Base-by-base conservation (phyloP, 2,797 vertebrate species). In the Petrocephalus sullivani region DNA sequence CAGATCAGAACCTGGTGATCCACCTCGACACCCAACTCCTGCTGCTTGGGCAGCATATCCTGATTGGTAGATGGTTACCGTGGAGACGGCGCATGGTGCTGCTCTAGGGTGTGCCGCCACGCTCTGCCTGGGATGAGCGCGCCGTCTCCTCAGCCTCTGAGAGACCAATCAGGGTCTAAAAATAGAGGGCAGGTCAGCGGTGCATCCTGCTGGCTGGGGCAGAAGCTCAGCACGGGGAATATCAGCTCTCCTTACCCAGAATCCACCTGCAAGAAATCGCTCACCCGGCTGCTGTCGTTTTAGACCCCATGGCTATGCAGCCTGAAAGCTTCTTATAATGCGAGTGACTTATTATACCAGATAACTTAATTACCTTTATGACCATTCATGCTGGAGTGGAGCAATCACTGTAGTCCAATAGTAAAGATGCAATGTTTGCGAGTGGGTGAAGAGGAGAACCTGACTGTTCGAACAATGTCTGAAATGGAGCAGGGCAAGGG, bases 221-320 rank as follows among this genome's bases (percentile, higher is more conserved):
- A 46, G 41, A 2, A 46, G 41, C 60, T 0, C 7, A 86, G 51
- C 93, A 94, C 93, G 58, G 0, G 1, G 12, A 0, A 9, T 37
- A 53, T 83, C 37, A 53, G 19, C 41, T 51, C 46, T 53, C 41
- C 81, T 83, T 78, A 78, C 37, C 46, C 81, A 51, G 46, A 51
- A 53, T 86, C 2, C 56, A 58, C 28, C 84, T 54, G n/a, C 84
- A 28, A 23, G 4, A 19, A 23, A 23, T 23, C 23, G 12, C 23
- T 54, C 23, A n/a, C 33, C 49, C 23, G 23, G 23, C 19, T 85
- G n/a, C 83, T 56, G 53, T 21, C 23, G 28, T 6, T n/a, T 58
- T 41, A n/a, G 10, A 85, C 51, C 49, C 6, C 46, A 4, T 19
- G 71, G 71, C 37, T 78, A 10, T 19, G 37, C 37, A 78, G 37